Base-by-base conservation (phyloP, 1,140 invertebrate species). In the Polypedilum vanderplanki region DNA sequence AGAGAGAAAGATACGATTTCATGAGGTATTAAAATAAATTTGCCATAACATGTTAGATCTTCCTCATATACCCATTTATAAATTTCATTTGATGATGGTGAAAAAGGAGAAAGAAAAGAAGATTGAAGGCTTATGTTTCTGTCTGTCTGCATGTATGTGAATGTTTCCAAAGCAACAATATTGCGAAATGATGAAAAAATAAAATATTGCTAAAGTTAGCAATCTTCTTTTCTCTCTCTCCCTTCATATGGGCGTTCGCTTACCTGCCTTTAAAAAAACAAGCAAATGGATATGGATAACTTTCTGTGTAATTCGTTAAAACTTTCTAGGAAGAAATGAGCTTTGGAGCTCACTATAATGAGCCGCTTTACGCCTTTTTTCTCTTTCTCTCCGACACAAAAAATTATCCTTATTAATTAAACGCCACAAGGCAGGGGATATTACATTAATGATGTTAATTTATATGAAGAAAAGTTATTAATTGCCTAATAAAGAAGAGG, bases 381-480 rank as follows among this genome's bases (percentile, higher is more conserved):
- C 24, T 33, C 24, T 33, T 33, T 33, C 24, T 33, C 24, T 33
- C 24, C 24, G 46, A 57, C 46, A 57, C 46, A 57, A 57, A 57
- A 46, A 57, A 57, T 57, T 57, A 57, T 57, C 46, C 46, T 57
- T 57, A 57, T 57, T 57, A 57, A 57, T 57, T 57, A 57, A 57
- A 57, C n/a, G 46, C 46, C 46, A 57, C 46, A 57, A 46, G 46
- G 46, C 46, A 57, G 12, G 46, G 46, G n/a, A n/a, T n/a, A n/a
- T 57, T n/a, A n/a, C 46, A 57, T 57, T 57, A 57, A 57, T 57
- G 46, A 57, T n/a, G n/a, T 57, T n/a, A 57, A 57, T 57, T 57
- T 57, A 57, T 57, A 57, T 57, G 12, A 57, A 33, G 24, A 33
- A n/a, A 57, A 57, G 46, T 57, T 57, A 57, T 57, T 57, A 57